Evolutionary conservation across 1,140 invertebrate genomes (phyloP), one percentile per base, ranked within the genome.

Genomic region (Anoplophora glabripennis): DNA sequence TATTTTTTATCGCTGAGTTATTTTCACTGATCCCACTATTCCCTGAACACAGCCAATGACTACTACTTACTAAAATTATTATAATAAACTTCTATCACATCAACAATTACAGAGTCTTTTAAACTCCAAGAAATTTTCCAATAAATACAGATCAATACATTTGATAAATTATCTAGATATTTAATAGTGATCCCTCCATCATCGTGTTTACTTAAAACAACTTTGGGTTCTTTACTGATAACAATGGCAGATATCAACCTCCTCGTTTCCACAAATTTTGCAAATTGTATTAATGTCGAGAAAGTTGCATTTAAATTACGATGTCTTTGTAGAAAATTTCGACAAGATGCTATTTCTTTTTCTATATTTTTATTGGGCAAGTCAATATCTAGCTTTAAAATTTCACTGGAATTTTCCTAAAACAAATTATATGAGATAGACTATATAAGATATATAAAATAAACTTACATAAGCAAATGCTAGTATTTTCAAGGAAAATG

Each of bases 111-210:
- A 46, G 17, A 18, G 7, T 46, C 44, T 46, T 46, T 46, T 21
- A 46, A n/a, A n/a, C 28, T 46, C 44, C 44, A 46, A n/a, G 17
- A 17, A 18, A 46, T 46, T 46, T 46, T 46, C 44, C 44, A 46
- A 7, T 11, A 17, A 10, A 46, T 15, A n/a, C 5, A n/a, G 17
- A 46, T 46, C 7, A 17, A 28, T 40, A 40, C 14, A n/a, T 21
- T 46, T 9, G 12, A n/a, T 2, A 15, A 11, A 1, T 15, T 28
- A 46, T 4, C 7, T 28, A 5, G 12, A 18, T 46, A 46, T 15
- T 15, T 11, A 15, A 46, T 46, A 0, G 12, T n/a, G 11, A 46
- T n/a, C 17, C 7, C 17, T 17, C 44, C 15, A n/a, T 46, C 44
- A 7, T 46, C 44, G 5, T 46, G 11, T 21, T 17, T 46, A 11